Evolutionary conservation across 35 echinoderm and acorn worm species (phyloP), one percentile per base, ranked within the genome.

Genomic region (Lytechinus variegatus): DNA sequence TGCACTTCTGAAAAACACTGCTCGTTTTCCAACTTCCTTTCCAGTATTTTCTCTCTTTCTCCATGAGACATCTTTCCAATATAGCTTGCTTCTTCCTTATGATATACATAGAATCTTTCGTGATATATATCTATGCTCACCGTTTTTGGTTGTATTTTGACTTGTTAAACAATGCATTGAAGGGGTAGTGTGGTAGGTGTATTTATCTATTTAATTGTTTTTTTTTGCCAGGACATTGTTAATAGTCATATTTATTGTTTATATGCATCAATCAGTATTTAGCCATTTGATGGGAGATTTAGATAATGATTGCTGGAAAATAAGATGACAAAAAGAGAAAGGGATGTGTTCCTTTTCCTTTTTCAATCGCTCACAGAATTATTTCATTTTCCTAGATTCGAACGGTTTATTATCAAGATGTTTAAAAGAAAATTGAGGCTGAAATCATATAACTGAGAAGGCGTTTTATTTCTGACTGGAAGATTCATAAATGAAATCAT

Each of bases 241-340:
- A 0, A 79, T 79, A 79, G 66, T 79, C 66, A 79, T 79, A 79
- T 79, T 79, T 79, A 79, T 79, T 79, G 66, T 79, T 79, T n/a
- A n/a, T n/a, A 79, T 79, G 19, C 66, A 79, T 79, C 66, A 21
- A 79, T 79, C 66, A 79, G 66, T 79, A 79, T 79, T 79, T 79
- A 79, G 66, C 66, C 66, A 79, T n/a, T 79, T 79, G 66, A 79
- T 79, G 66, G 14, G n/a, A 79, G 66, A 79, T 79, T n/a, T 79
- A 79, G 66, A 79, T 79, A 24, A 79, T 24, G 66, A 79, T 79
- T 19, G 66, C 66, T 79, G 66, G 66, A 24, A 79, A 79, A 79
- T 79, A 79, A n/a, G 66, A 79, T n/a, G 5, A 6, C 4, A 24
- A 79, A 19, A 4, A 7, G 19, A 6, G 66, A 7, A 4, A 79